phyloP scores from a whole-genome alignment of 2,797 vertebrate genomes.

The Taeniopygia guttata region DNA sequence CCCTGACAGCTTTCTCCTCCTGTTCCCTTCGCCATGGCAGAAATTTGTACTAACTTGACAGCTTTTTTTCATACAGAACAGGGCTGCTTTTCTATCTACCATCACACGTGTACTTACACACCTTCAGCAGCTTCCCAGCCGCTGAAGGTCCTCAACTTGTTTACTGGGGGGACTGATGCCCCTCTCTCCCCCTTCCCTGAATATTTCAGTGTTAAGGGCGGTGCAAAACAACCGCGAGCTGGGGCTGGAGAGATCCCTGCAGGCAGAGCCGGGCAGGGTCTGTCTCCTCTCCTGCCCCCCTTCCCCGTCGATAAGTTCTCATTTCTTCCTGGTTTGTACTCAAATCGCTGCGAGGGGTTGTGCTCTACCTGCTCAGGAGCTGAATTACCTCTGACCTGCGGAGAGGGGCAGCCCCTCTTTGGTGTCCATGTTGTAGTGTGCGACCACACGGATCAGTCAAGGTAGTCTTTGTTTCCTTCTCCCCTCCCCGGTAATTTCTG shows the following conservation, averaged over 20 bases:
- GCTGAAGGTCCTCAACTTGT: conserved; percentile 59
- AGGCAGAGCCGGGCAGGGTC: neutral
- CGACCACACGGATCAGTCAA: neutral
- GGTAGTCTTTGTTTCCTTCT: conserved; percentile 25
- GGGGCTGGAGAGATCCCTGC: neutral
- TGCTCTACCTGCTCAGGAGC: conserved; percentile 54
- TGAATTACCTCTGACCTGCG: conserved; percentile 58
- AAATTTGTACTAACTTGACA: conserved; percentile 60
- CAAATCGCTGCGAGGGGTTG: conserved; percentile 26
- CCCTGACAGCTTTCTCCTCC: conserved; percentile 43
- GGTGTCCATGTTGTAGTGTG: conserved; percentile 6
- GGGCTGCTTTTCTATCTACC: conserved; percentile 70
- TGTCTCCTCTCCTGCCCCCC: neutral
- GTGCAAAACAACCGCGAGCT: conserved; percentile 12
- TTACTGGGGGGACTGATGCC: conserved; percentile 37
- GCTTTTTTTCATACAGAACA: conserved; percentile 66
- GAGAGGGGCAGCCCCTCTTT: conserved; percentile 55
- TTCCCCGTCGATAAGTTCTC: conserved; percentile 22
- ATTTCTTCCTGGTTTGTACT: conserved; percentile 35
- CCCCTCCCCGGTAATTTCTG: neutral
- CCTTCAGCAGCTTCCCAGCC: neutral
- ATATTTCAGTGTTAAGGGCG: conserved; percentile 62
- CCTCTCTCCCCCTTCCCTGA: conserved; percentile 23
- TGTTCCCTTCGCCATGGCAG: conserved; percentile 51
- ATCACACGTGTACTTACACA: conserved; percentile 66